phyloP scores from a whole-genome alignment of 2,797 vertebrate genomes.

The Agapornis canus region DNA sequence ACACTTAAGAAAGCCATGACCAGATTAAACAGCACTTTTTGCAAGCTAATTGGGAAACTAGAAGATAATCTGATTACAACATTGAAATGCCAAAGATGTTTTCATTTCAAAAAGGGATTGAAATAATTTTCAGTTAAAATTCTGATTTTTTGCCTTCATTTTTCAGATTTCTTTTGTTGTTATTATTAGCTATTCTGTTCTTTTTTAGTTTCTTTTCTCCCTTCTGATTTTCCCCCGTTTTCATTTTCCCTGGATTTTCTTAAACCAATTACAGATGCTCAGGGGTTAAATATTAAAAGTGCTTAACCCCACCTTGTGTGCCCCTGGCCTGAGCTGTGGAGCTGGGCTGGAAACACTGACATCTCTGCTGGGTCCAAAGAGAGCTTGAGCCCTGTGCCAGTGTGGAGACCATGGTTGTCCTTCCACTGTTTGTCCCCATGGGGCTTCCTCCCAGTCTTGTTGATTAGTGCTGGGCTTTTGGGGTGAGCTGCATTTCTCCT shows the following conservation, averaged over 20 bases:
- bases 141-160: not conserved
- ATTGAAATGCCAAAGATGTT: not conserved
- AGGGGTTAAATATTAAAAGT: not conserved
- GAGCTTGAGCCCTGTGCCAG: not conserved
- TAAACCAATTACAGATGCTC: not conserved
- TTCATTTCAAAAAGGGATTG: not conserved
- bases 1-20: not conserved
- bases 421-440: not conserved
- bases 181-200: not conserved
- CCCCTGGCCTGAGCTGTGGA: not conserved
- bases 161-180: not conserved
- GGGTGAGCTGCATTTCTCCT: not conserved
- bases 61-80: not conserved
- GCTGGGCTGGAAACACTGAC: not conserved
- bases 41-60: not conserved
- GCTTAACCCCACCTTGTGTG: not conserved
- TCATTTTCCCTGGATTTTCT: not conserved
- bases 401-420: not conserved
- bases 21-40: not conserved
- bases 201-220: not conserved
- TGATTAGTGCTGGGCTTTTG: not conserved
- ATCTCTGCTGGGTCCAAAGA: not conserved
- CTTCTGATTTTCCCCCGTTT: not conserved
- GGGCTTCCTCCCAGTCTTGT: fast-evolving
- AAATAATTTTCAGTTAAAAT: not conserved